phyloP scores from a whole-genome alignment of 1,140 invertebrate species.

The Drosophila hydei region DNA sequence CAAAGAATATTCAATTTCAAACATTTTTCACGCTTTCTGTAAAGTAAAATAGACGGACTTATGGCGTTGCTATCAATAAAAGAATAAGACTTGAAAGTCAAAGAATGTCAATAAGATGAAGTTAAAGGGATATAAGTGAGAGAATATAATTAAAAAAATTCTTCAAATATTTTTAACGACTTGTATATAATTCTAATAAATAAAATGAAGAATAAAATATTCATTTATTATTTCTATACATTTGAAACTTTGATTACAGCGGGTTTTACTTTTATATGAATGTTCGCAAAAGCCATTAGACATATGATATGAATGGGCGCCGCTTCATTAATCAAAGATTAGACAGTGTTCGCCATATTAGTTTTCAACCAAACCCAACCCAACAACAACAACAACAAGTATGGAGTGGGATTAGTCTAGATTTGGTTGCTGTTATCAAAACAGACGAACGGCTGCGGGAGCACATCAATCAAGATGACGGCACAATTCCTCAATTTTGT shows the following conservation, averaged over 20 bases:
- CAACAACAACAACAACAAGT: neutral
- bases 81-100: neutral
- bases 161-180: too few species aligned
- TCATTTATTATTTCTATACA: too few species aligned
- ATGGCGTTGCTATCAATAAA: neutral
- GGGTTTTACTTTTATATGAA: neutral
- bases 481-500: constrained; percentile 22
- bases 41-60: too few species aligned
- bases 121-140: too few species aligned
- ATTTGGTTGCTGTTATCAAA: constrained; percentile 31
- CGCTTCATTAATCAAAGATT: constrained; percentile 48
- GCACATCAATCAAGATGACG: constrained; percentile 64
- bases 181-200: too few species aligned
- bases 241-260: neutral
- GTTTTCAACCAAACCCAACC: neutral
- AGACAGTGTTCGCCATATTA: constrained; percentile 5
- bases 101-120: neutral
- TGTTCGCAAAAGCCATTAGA: neutral
- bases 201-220: too few species aligned
- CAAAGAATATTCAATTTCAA: constrained; percentile 10
- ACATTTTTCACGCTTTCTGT: neutral
- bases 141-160: neutral
- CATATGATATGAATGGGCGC: constrained; percentile 8
- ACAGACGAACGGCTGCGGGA: constrained; percentile 35
- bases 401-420: neutral